Evolutionary conservation across 2,888 invertebrate species (phyloP), one percentile per base, ranked within the genome.

Genomic region (Lypha dubia): DNA sequence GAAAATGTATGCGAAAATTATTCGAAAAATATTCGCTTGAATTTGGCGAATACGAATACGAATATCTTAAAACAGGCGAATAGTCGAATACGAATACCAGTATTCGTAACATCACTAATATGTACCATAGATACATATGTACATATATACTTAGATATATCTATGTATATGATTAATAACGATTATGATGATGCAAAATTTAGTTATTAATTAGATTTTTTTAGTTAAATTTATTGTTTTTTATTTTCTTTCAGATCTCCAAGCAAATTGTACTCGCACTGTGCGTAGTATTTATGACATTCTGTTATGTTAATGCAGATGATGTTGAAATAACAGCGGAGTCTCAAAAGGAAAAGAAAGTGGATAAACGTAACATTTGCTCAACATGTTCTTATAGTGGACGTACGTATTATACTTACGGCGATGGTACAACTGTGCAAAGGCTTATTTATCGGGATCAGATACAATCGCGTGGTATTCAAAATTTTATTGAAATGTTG

Each of bases 351-450:
- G 91, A 90, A 87, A 91, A 90, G 87, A 89, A 89, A 85, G 17
- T 90, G n/a, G 89, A 88, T 81, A 88, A 88, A 76, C 89, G 91
- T 79, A 51, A 32, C 22, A 74, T 63, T 32, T 91, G 91, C 87
- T 86, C 89, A 35, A 89, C 89, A 77, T 91, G 91, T 86, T 87
- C 90, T 71, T 89, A 90, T 83, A 85, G 68, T 77, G 86, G 86
- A 83, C 90, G 88, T 86, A 89, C 88, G 74, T 90, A 90, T 87
- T 90, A 90, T 82, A 89, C 90, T 58, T 88, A 91, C 77, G 88
- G 88, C 76, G 89, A 90, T 86, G 90, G 91, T 79, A 88, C 89
- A 73, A 81, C 88, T 86, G 88, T 88, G 79, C 88, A 90, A 87
- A 88, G 90, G 51, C 87, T 89, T 58, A 84, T 88, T 86, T 89